Percentiles rank a stretch among this genome's conserved stretches.
Evolutionary conservation across 92 coral and sea anemone genomes (phyloP).

Genomic region (Diadumene lineata): DNA sequence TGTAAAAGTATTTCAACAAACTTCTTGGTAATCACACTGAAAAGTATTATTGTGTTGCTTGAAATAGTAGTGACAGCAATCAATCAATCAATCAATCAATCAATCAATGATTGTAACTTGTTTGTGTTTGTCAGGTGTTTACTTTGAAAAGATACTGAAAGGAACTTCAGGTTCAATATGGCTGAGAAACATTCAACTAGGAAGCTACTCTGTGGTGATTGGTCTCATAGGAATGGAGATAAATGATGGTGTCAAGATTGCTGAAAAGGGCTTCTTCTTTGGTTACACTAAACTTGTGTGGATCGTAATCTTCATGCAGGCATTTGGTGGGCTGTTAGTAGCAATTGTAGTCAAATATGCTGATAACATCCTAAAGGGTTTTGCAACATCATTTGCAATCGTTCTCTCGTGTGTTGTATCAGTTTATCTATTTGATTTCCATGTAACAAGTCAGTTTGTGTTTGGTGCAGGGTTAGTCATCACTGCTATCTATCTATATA

Average conservation of each 20-base stretch:
- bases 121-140: slow-evolving; percentile 83
- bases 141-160: slow-evolving; percentile 95
- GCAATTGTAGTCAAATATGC: slow-evolving; percentile 98
- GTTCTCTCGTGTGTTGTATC: slow-evolving; percentile 83
- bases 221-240: slow-evolving; percentile 89
- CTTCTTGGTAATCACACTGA: too few species aligned
- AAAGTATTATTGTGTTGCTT: too few species aligned
- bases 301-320: slow-evolving; percentile 84
- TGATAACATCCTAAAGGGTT: slow-evolving; percentile 96
- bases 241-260: slow-evolving; percentile 84
- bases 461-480: slow-evolving; percentile 83
- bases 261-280: slow-evolving; percentile 76
- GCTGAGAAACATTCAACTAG: slow-evolving; percentile 91
- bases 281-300: slow-evolving; percentile 84
- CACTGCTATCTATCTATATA: slow-evolving; percentile 79
- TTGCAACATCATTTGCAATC: slow-evolving; percentile 92
- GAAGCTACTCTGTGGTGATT: slow-evolving; percentile 65
- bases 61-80: too few species aligned
- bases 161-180: slow-evolving; percentile 83
- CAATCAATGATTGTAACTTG: too few species aligned
- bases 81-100: too few species aligned
- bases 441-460: slow-evolving; percentile 70
- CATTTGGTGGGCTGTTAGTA: slow-evolving; percentile 91
- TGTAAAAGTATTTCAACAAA: too few species aligned
- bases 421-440: slow-evolving; percentile 81